A percentile compares a stretch with the other conserved stretches of the same genome.
Evolutionary conservation across 2,888 invertebrate genomes (phyloP).

Genomic region (Pollenia angustigena): DNA sequence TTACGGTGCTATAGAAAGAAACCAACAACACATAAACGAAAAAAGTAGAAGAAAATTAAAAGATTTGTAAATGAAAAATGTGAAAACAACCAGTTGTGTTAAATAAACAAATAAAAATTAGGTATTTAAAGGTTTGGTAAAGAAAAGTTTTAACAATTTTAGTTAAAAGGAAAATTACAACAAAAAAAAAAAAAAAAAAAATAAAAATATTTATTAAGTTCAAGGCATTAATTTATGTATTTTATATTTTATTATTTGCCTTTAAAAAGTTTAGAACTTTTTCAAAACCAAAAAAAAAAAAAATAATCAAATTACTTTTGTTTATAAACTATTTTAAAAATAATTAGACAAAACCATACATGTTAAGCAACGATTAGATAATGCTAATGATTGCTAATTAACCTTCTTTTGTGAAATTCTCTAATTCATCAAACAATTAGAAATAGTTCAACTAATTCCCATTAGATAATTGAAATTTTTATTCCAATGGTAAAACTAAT

Average conservation of each 20-base stretch:
- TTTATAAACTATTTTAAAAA: slow-evolving; percentile 58
- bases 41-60: slow-evolving; percentile 23
- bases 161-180: not conserved
- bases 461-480: too few relatives aligned
- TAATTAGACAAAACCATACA: slow-evolving; percentile 40
- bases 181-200: not conserved
- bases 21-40: slow-evolving; percentile 22
- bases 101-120: slow-evolving; percentile 36
- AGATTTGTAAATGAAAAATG: slow-evolving; percentile 18
- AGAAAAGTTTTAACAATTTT: slow-evolving; percentile 38
- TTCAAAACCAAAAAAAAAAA: not conserved
- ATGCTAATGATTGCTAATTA: too few relatives aligned
- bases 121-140: slow-evolving; percentile 22
- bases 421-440: too few relatives aligned
- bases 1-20: slow-evolving; percentile 65
- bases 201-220: not conserved
- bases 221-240: slow-evolving; percentile 43
- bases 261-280: not conserved
- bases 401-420: too few relatives aligned
- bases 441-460: too few relatives aligned
- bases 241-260: slow-evolving; percentile 34
- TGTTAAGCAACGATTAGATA: too few relatives aligned
- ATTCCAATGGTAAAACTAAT: too few relatives aligned
- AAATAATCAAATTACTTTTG: not conserved
- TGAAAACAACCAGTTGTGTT: slow-evolving; percentile 55